Evolutionary conservation across 1,140 invertebrate genomes (phyloP), one percentile per base, ranked within the genome.

Genomic region (Oryctes rhinoceros): DNA sequence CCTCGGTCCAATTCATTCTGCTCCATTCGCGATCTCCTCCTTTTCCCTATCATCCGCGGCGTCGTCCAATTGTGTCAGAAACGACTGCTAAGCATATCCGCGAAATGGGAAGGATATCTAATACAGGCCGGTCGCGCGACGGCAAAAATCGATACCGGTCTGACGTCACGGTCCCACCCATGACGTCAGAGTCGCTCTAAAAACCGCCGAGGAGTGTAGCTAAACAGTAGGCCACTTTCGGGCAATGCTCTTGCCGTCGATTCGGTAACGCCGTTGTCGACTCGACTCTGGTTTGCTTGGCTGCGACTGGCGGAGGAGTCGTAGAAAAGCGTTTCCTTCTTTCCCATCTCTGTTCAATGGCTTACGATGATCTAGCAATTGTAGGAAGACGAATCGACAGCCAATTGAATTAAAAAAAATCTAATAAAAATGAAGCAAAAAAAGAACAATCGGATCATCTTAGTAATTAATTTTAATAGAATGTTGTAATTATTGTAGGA

Each of bases 151-250:
- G 24, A 71, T 71, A 71, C 7, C 1, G 35, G 65, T 79, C 67
- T 81, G 80, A 81, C 80, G 80, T 81, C 80, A 81, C 76, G 71
- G 77, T 76, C 78, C 76, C 71, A 79, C 67, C 78, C 67, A 81
- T 81, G 80, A 81, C 80, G 80, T 81, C 80, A 81, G 76, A 71
- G 65, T 71, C 65, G 65, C 65, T 71, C 65, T 71, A 71, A 71
- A 71, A 71, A 35, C 39, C 65, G 65, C 15, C 15, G 65, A 67
- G 65, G 20, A 71, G 65, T 71, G 65, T 71, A 71, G 65, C 18
- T 71, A 71, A 71, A 71, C 65, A 71, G 65, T 71, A 71, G 65
- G 65, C 65, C 65, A 71, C 65, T 71, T 71, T 71, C 65, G 65
- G 65, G 65, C 65, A 71, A 71, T 71, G 65, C 65, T 71, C 65